Evolutionary conservation across 2,113 vertebrate species (phyloP), one percentile per base, ranked within the genome.

Genomic region (Ptyas mucosa): DNA sequence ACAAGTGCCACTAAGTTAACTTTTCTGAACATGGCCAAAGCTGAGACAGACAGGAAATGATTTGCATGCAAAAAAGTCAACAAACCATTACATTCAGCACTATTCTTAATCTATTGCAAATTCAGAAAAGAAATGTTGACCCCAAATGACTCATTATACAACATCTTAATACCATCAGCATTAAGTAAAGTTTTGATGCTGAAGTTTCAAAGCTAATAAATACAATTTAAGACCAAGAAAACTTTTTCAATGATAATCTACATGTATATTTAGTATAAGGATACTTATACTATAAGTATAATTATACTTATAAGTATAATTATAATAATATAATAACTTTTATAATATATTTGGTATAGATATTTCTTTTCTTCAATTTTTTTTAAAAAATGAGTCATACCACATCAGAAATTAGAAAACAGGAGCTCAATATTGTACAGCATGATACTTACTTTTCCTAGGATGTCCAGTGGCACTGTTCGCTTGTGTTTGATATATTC

Each of bases 401-500:
- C n/a, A 81, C 3, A 89, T 9, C 24, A 39, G 34, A 92, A 29
- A 57, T 39, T 34, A 10, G 57, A 15, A 85, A 81, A n/a, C 46
- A 20, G 24, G 43, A 34, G 12, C 23, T 39, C 46, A 93, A 61
- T 23, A 11, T 8, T 29, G 61, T 61, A 0, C 61, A 69, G 29
- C 5, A 6, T 5, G 85, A 23, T 46, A 49, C 96, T 95, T 93
- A 99, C 99, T 98, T 98, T 98, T 98, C 92, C 99, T 98, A 61
- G 98, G 98, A 93, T 98, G 97, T 53, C 98, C 99, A 0, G 98
- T 97, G 93, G 97, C 98, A 96, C 98, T 98, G 96, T 97, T 98
- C 75, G 98, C 98, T 96, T 99, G 98, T 2, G 99, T 99, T 95
- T 99, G 98, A 94, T 99, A 99, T 94, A 92, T 95, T 26, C 98